Percentiles rank a stretch among this genome's conserved stretches.
phyloP scores from a whole-genome alignment of 2,113 vertebrate genomes.

The Silurus asotus region DNA sequence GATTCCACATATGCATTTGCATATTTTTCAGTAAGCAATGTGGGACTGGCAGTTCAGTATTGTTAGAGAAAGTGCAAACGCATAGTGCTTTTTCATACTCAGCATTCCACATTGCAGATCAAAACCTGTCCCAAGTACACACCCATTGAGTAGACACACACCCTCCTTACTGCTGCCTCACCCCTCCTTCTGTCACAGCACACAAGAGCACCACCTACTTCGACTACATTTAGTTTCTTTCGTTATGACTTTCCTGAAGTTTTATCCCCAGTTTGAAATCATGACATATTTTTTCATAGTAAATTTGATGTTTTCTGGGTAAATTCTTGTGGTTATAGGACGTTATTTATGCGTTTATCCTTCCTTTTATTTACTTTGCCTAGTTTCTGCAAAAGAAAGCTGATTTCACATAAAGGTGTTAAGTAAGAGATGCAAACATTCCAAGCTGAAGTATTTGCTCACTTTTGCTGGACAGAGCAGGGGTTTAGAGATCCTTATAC shows the following conservation, averaged over 20 bases:
- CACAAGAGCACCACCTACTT: background rate
- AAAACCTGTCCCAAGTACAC: slow-evolving; percentile 58
- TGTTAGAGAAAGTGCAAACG: slow-evolving; percentile 5
- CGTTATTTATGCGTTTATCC: background rate
- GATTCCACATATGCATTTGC: background rate
- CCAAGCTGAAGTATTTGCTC: background rate
- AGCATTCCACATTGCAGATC: slow-evolving; percentile 62
- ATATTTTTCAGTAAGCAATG: background rate
- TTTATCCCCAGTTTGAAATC: background rate
- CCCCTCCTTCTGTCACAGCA: background rate
- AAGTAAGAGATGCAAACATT: background rate
- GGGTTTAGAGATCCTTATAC: background rate
- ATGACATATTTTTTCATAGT: background rate
- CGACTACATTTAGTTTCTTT: background rate
- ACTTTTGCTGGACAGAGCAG: background rate
- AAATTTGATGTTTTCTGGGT: background rate
- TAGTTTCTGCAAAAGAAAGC: background rate
- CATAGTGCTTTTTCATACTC: slow-evolving; percentile 10
- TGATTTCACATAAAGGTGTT: background rate
- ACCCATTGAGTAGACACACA: slow-evolving; percentile 25
- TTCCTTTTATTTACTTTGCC: background rate
- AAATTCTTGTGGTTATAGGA: background rate
- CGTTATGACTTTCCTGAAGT: background rate
- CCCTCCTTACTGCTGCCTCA: background rate
- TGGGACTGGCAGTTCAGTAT: background rate